A percentile compares a stretch with the other conserved stretches of the same genome.
Evolutionary conservation across 2,888 invertebrate species (phyloP).

Genomic region (Lacanobia oleracea): DNA sequence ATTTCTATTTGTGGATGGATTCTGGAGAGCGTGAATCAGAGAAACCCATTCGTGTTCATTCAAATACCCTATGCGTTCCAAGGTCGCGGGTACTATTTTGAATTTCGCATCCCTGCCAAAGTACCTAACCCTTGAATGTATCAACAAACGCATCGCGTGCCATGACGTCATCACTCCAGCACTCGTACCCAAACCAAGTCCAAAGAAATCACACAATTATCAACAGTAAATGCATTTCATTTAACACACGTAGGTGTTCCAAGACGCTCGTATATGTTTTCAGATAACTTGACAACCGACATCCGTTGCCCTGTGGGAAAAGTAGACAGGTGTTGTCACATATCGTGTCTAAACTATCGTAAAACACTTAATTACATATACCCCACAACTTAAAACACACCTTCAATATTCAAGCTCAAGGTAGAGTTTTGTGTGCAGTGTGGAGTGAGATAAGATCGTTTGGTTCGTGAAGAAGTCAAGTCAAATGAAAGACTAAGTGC

Average conservation of each 20-base stretch:
- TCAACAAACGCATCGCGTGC: neutral
- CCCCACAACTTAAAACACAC: constrained; percentile 46
- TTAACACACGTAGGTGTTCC: constrained; percentile 75
- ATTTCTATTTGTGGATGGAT: too few species aligned
- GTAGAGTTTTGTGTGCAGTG: constrained; percentile 21
- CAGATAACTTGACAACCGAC: constrained; percentile 84
- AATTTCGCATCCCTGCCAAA: neutral
- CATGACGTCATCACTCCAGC: constrained; percentile 19
- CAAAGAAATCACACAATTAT: constrained; percentile 63
- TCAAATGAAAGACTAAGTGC: constrained; percentile 80
- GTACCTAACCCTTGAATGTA: neutral
- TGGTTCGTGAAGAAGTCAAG: constrained; percentile 51
- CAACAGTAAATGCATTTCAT: constrained; percentile 63
- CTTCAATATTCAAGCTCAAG: constrained; percentile 30
- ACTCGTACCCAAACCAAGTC: constrained; percentile 18
- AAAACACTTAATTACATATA: constrained; percentile 73
- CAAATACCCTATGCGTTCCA: too few species aligned
- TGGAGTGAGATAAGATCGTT: constrained; percentile 51
- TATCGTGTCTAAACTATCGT: constrained; percentile 77
- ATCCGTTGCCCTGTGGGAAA: constrained; percentile 88
- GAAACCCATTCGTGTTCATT: too few species aligned
- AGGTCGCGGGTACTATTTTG: too few species aligned
- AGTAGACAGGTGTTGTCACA: constrained; percentile 87
- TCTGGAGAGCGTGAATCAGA: too few species aligned
- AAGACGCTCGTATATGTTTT: constrained; percentile 77